Base-by-base conservation (phyloP, 2,888 invertebrate species). In the Tetrapedia diversipes region DNA sequence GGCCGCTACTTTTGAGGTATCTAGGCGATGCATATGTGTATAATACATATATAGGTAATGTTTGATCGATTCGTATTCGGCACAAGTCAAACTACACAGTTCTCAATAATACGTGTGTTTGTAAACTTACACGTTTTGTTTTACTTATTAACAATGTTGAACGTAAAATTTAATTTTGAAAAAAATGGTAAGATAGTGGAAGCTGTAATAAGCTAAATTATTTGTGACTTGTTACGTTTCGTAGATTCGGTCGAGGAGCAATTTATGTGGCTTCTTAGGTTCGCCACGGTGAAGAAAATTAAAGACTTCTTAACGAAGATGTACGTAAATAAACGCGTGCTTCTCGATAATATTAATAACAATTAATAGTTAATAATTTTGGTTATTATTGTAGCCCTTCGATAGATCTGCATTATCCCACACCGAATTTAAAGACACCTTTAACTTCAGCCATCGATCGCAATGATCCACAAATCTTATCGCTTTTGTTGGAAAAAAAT, bases 371-470 rank as follows among this genome's bases (percentile, higher is more conserved):
- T n/a, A 22, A 65, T n/a, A 7, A 32, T 29, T 19, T 0, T 11
- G 1, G 16, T 11, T 19, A 11, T n/a, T 0, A 51, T 69, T 43
- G 4, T 19, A 87, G 86, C 3, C 65, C 77, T 1, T 49, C 79
- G 29, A 63, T 87, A 60, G 79, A 85, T 39, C 56, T 87, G 11
- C 86, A 86, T 75, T 82, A 87, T 64, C 84, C 85, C 2, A 77
- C 69, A 0, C 16, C 59, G 11, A 72, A 70, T 16, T 64, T 86
- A 16, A 65, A 59, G 45, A 87, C 87, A 3, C 86, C 87, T 7
- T 10, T 87, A 14, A 82, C 64, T 1, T 53, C 79, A 7, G 77
- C 84, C 2, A 80, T 87, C 43, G 82, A 87, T 57, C 87, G 86
- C 2, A 80, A 70, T 6, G 84, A 85, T 53, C 69, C 76, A 2